Base-by-base conservation (phyloP, 2,888 invertebrate genomes). In the Hypena proboscidalis region DNA sequence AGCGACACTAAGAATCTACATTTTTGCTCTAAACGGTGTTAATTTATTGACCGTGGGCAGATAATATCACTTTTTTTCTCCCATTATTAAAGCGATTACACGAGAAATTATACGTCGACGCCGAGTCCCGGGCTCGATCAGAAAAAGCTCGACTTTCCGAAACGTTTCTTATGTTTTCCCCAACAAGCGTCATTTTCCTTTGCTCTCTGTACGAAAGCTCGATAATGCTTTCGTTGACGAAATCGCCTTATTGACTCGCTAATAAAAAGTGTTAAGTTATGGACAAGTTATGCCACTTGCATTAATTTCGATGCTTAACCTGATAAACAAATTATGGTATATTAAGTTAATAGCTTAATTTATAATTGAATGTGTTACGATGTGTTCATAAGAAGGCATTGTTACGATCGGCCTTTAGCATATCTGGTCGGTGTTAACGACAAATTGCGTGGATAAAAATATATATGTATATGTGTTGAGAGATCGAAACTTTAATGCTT, bases 1-100 rank as follows among this genome's bases (percentile, higher is more conserved):
- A 88, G 88, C 87, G 86, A 88, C 87, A 87, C 84, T 87, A 86
- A 88, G 84, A 83, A 83, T 88, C 87, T 90, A 90, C 89, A 88
- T 89, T 90, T 88, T 90, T 82, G 90, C 90, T 90, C 86, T 90
- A 90, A 90, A 90, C 86, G 89, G 90, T 88, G 90, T 90, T 90
- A 90, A 90, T 90, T 90, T 90, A 90, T 90, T 89, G 84, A 90
- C 86, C 85, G 90, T 90, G 90, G 89, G 90, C 85, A 90, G 90
- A 90, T 90, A 90, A 90, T 90, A 90, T 90, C 89, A 85, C 84
- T 87, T 90, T 91, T 83, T 90, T 90, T 83, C 80, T 81, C 77
- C 83, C 90, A 89, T 90, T 90, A 90, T 90, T 85, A 82, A 89
- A 86, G 81, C 90, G 88, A 90, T 90, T 90, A 90, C 90, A 90